A percentile compares a stretch with the other conserved stretches of the same genome.
Evolutionary conservation across 53 echinoderm and acorn worm species (phyloP).

Genomic region (Apostichopus leukothele): DNA sequence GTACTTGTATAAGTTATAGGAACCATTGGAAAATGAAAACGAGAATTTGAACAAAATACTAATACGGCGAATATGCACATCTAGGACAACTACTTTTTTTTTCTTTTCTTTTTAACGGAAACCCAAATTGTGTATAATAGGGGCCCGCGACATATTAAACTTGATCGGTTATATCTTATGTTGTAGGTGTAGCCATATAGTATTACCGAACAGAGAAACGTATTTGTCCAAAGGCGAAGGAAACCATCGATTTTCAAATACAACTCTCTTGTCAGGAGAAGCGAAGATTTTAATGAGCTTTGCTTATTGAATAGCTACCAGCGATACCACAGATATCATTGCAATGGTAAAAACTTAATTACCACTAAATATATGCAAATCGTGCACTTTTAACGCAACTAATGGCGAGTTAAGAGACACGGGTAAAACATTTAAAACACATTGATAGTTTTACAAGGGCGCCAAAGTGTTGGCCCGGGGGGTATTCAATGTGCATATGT

Average conservation of each 20-base stretch:
- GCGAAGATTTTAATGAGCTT: constrained; percentile 30
- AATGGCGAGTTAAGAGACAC: not conserved
- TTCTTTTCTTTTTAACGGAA: not conserved
- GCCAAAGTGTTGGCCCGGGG: constrained; percentile 22
- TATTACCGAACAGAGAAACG: not conserved
- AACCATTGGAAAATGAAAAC: too few relatives aligned
- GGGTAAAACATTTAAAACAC: constrained; percentile 11
- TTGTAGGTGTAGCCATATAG: not conserved
- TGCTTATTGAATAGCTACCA: constrained; percentile 34
- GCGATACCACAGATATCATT: constrained; percentile 25
- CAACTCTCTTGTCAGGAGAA: constrained; percentile 14
- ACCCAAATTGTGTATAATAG: constrained; percentile 25
- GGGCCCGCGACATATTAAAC: constrained; percentile 24
- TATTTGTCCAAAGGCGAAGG: constrained; percentile 19
- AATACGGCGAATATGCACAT: not conserved
- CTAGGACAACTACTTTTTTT: not conserved
- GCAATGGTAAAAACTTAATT: constrained; percentile 22
- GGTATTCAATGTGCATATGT: constrained; percentile 44
- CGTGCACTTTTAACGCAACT: constrained; percentile 3
- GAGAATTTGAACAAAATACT: too few relatives aligned
- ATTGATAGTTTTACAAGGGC: constrained; percentile 25
- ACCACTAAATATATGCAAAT: constrained; percentile 17
- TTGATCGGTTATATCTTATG: constrained; percentile 7
- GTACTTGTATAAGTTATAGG: too few relatives aligned
- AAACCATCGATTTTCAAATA: constrained; percentile 34